Base-by-base conservation (phyloP, 2,797 vertebrate genomes). In the Girardinus metallicus region DNA sequence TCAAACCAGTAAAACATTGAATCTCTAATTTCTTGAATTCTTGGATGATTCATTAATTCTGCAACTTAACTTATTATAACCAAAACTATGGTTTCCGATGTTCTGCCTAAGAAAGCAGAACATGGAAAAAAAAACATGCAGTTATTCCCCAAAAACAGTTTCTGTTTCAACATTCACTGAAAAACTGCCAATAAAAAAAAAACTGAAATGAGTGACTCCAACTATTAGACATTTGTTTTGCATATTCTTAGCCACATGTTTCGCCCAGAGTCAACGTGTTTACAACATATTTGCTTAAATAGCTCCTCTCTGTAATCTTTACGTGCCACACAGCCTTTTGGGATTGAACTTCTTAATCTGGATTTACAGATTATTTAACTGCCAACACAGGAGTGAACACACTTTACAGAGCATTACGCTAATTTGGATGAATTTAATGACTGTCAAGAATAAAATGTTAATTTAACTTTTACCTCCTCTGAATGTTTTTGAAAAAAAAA, bases 1-100 rank as follows among this genome's bases (percentile, higher is more conserved):
- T 76, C 36, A 23, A 64, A 21, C 73, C 21, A 81, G 26, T 34
- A 16, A 64, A 76, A 73, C 31, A 4, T 60, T 76, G 21, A 7
- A 16, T 34, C 34, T 66, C 8, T 21, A 31, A 39, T 66, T 21
- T 34, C 7, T 36, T 64, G 11, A 41, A 26, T 41, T 41, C 3
- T n/a, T 70, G 39, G 11, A 21, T 36, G 18, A 39, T 2, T 21
- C 18, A 23, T 12, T 23, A 41, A 68, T 41, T 41, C 3, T 68
- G 21, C 64, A 68, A 13, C 10, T 68, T 23, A 39, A 66, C 10
- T 68, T 70, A 43, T 43, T 43, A 26, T 2, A 64, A 41, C 3
- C 16, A 23, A 41, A 66, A 23, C 21, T 68, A 12, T 41, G 23
- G 21, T 7, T 70, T 70, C 8, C 23, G 13, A 6, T n/a, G 36